Percentiles rank a stretch among this genome's conserved stretches.
phyloP scores from a whole-genome alignment of 2,797 vertebrate species.

The Orientallactaga sibirica region DNA sequence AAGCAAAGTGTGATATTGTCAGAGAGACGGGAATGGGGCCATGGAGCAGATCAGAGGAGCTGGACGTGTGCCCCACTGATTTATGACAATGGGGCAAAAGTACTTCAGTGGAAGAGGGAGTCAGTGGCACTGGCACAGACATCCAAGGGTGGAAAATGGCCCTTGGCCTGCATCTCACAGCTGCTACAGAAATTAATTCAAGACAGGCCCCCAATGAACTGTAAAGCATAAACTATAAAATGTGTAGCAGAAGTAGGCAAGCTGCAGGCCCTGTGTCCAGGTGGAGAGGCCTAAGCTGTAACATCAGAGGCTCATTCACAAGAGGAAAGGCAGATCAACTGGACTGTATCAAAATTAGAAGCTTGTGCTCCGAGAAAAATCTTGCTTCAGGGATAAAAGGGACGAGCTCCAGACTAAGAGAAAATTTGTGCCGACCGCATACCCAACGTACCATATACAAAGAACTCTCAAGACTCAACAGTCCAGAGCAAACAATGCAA shows the following conservation, averaged over 20 bases:
- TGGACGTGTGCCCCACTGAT: neutral
- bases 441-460: too few species aligned
- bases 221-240: neutral
- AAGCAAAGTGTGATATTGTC: neutral
- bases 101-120: rapidly evolving
- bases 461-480: neutral
- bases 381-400: neutral
- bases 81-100: neutral
- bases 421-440: neutral
- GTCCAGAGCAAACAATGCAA: neutral
- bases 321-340: neutral
- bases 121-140: rapidly evolving
- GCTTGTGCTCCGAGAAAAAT: too few species aligned
- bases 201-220: neutral
- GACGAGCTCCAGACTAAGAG: neutral
- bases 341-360: neutral
- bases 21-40: neutral
- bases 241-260: neutral
- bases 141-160: neutral
- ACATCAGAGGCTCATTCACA: neutral
- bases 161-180: neutral
- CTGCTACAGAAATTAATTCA: neutral
- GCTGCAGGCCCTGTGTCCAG: neutral
- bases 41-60: neutral
- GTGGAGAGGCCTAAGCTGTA: neutral